phyloP scores from a whole-genome alignment of 2,797 vertebrate species.

The Danio aesculapii region DNA sequence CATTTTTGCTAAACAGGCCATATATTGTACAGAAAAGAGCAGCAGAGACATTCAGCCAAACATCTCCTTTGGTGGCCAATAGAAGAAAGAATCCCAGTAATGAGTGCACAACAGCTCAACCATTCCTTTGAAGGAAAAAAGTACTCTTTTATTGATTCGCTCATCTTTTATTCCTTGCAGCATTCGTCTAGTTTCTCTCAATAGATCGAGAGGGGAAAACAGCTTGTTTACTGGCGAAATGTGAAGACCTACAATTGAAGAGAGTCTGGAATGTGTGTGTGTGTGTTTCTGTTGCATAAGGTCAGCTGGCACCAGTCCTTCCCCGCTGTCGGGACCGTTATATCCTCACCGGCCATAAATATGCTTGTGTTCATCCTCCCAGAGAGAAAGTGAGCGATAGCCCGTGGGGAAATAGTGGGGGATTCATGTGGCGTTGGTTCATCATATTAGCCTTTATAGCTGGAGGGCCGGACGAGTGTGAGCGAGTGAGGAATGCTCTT shows the following conservation, averaged over 20 bases:
- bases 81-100: neutral
- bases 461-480: slow-evolving; percentile 12
- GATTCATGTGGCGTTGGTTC: neutral
- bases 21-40: too few relatives aligned
- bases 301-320: slow-evolving; percentile 21
- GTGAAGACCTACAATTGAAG: neutral
- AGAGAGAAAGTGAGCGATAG: neutral
- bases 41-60: neutral
- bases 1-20: too few relatives aligned
- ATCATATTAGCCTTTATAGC: slow-evolving; percentile 33
- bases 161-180: neutral
- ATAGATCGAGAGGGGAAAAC: neutral
- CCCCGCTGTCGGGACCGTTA: slow-evolving; percentile 11
- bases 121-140: neutral
- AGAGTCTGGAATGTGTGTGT: slow-evolving; percentile 14
- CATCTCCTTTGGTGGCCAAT: neutral
- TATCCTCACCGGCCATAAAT: slow-evolving; percentile 23
- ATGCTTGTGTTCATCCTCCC: slow-evolving; percentile 26
- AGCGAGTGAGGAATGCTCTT: slow-evolving; percentile 44
- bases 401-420: neutral
- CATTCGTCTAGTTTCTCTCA: slow-evolving; percentile 11
- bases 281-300: slow-evolving; percentile 24
- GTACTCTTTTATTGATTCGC: slow-evolving; percentile 9
- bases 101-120: neutral
- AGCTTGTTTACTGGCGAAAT: neutral